Evolutionary conservation across 1,140 invertebrate genomes (phyloP), one percentile per base, ranked within the genome.

Genomic region (Diplogasteroides magnus): DNA sequence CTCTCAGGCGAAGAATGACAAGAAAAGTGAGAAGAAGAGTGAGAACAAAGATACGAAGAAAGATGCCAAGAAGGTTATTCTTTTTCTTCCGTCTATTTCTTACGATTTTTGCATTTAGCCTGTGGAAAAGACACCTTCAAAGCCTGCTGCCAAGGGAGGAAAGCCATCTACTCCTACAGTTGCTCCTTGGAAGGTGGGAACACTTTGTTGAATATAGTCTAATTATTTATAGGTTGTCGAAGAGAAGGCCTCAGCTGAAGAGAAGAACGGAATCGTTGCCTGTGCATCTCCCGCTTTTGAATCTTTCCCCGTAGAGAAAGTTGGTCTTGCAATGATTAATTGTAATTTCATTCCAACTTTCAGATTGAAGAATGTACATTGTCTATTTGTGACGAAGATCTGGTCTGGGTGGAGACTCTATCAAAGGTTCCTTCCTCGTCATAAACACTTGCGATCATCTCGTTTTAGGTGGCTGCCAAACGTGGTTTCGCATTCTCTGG

Each of bases 341-440:
- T 6, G 19, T 11, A 11, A 48, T 11, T 6, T 11, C 6, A 48
- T 48, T 11, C 19, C 19, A 48, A 11, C 6, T 48, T 6, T 48
- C 1, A 37, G n/a, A 31, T 15, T 28, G 63, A 63, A 71, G 27
- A 66, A 32, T 2, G 29, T 55, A 31, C 58, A 57, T 56, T 69
- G 62, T 1, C 64, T 71, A 1, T 66, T 58, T 1, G 58, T 59
- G 31, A 68, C 48, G 31, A 62, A 55, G 55, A 27, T 11, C 65
- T 3, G 32, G 29, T 1, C 48, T 72, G 2, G 69, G 31, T 2
- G 19, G 2, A 2, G 66, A 57, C 59, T 6, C 27, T 14, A 2
- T 3, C 13, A 48, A 72, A 59, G 61, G 65, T 68, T 15, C 62
- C 3, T 29, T 26, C 29, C 23, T 67, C 59, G 15, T 31, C 14